Conservation (phyloP, 2,888 invertebrate species). For the Melanargia galathea region DNA sequence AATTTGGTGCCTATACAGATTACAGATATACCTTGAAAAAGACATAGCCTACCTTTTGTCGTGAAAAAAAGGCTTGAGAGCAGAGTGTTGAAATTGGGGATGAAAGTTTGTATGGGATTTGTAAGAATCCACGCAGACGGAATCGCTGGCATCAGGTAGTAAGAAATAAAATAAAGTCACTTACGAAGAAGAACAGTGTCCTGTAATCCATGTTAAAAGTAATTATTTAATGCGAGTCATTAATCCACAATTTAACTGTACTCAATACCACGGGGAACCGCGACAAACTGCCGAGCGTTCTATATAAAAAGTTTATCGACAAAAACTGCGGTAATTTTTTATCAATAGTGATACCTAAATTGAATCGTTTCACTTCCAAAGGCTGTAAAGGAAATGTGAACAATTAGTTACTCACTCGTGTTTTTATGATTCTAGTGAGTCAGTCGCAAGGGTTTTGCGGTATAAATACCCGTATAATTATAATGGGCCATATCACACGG, state of each 20-base stretch:
- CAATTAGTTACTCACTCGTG: conserved; percentile 27
- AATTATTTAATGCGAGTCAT: background rate
- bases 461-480: conserved; percentile 2
- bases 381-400: conserved; percentile 39
- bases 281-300: conserved; percentile 19
- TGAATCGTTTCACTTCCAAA: conserved; percentile 42
- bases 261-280: background rate
- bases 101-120: no score
- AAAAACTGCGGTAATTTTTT: conserved; percentile 46
- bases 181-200: conserved; percentile 22
- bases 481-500: background rate
- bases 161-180: conserved; percentile 3
- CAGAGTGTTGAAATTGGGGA: no score
- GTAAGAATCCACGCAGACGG: no score
- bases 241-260: conserved; percentile 18
- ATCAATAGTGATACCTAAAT: conserved; percentile 40
- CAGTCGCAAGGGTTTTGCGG: conserved; percentile 18
- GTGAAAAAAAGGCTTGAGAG: no score
- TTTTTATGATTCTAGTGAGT: conserved; percentile 41
- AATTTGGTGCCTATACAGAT: no score
- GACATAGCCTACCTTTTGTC: no score
- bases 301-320: conserved; percentile 18
- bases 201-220: conserved; percentile 28
- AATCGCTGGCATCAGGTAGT: background rate
- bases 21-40: no score